Percentiles rank a stretch among this genome's conserved stretches.
phyloP scores from a whole-genome alignment of 2,113 vertebrate species.

The Lepisosteus oculatus region DNA sequence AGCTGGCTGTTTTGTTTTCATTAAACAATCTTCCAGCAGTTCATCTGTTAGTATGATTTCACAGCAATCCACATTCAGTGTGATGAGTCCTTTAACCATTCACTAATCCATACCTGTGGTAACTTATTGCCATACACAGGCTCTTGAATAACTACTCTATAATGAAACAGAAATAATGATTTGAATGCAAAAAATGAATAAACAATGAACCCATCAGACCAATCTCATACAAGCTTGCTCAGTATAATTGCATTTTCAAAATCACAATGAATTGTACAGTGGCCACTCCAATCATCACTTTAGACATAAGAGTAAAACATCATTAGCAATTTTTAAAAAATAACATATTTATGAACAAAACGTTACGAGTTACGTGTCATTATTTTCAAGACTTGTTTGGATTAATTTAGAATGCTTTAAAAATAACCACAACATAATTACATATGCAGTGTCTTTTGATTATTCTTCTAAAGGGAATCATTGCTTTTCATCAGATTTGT shows the following conservation, averaged over 20 bases:
- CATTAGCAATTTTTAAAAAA: too few species aligned
- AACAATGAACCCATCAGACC: slow-evolving; percentile 28
- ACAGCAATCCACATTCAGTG: slow-evolving; percentile 40
- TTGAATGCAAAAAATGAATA: slow-evolving; percentile 36
- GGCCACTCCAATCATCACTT: too few species aligned
- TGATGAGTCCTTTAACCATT: slow-evolving; percentile 37
- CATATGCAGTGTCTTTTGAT: too few species aligned
- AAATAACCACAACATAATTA: too few species aligned
- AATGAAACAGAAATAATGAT: slow-evolving; percentile 64
- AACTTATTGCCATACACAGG: slow-evolving; percentile 64
- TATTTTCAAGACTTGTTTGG: too few species aligned
- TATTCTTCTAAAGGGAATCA: too few species aligned
- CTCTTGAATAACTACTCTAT: slow-evolving; percentile 63
- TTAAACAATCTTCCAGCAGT: not conserved
- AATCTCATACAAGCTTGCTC: slow-evolving; percentile 48
- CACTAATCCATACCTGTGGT: slow-evolving; percentile 45
- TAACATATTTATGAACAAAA: too few species aligned
- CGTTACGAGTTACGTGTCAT: too few species aligned
- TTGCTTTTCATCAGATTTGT: too few species aligned
- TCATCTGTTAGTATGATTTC: slow-evolving; percentile 39
- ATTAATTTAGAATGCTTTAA: too few species aligned
- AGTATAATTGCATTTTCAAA: not conserved
- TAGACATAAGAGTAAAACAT: too few species aligned
- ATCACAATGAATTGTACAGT: too few species aligned
- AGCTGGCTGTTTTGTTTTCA: not conserved